Percentiles rank a stretch among this genome's conserved stretches.
Evolutionary conservation across 2,797 vertebrate genomes (phyloP).

Genomic region (Salarias fasciatus): DNA sequence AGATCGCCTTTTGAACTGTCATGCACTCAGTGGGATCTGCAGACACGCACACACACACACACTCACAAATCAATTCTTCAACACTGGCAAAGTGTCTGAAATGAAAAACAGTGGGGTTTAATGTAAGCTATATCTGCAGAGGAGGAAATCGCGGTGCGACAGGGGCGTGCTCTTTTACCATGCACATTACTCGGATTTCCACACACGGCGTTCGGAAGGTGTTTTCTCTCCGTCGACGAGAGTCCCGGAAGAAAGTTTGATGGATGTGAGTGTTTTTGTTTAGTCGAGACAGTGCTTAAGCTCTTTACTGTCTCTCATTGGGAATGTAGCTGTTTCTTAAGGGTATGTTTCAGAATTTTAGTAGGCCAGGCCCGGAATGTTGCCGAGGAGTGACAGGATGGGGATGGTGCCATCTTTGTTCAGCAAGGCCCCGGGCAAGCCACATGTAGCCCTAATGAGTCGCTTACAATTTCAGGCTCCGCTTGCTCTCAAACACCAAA

Average conservation of each 20-base stretch:
- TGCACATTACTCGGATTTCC: background rate
- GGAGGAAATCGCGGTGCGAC: slow-evolving; percentile 40
- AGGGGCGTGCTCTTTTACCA: slow-evolving; percentile 31
- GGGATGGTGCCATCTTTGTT: slow-evolving; percentile 74
- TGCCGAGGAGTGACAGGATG: slow-evolving; percentile 61
- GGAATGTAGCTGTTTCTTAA: slow-evolving; percentile 61
- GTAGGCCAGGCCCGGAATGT: slow-evolving; percentile 65
- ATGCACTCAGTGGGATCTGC: slow-evolving; percentile 60
- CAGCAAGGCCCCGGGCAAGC: slow-evolving; percentile 71
- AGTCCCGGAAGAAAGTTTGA: slow-evolving; percentile 33
- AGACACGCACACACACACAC: slow-evolving; percentile 31
- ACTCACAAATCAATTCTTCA: slow-evolving; percentile 65
- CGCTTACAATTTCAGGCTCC: slow-evolving; percentile 80
- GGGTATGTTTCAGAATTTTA: slow-evolving; percentile 74
- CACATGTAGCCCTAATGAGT: slow-evolving; percentile 82
- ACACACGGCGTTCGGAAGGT: too few relatives aligned
- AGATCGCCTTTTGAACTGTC: slow-evolving; percentile 71
- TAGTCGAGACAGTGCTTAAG: slow-evolving; percentile 46
- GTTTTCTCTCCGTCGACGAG: too few relatives aligned
- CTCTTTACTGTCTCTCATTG: slow-evolving; percentile 62
- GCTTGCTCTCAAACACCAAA: slow-evolving; percentile 81
- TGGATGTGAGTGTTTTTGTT: slow-evolving; percentile 21
- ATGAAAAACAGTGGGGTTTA: slow-evolving; percentile 62
- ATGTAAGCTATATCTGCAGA: slow-evolving; percentile 55
- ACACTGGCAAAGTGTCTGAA: slow-evolving; percentile 67